phyloP scores from a whole-genome alignment of 1,140 invertebrate species.

The Bombyx mori region DNA sequence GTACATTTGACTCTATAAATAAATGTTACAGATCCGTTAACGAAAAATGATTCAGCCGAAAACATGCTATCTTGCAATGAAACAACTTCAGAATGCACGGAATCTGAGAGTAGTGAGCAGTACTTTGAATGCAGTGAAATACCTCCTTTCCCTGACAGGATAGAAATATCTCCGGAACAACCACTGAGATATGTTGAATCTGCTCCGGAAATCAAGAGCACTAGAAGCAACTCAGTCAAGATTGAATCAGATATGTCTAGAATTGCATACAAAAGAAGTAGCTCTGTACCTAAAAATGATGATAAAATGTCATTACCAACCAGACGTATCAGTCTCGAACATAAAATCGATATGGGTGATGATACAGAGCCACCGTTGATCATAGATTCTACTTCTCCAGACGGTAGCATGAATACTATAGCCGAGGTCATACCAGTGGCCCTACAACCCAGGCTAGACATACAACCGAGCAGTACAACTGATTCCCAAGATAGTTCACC shows the following conservation, averaged over 20 bases:
- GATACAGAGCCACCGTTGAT: slow-evolving; percentile 67
- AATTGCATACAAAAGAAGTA: slow-evolving; percentile 61
- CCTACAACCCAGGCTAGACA: slow-evolving; percentile 47
- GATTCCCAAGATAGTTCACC: slow-evolving; percentile 60
- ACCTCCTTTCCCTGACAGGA: slow-evolving; percentile 41
- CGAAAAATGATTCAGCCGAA: slow-evolving; percentile 67
- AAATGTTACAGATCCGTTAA: slow-evolving; percentile 44
- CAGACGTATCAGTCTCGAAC: slow-evolving; percentile 58
- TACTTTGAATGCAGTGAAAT: slow-evolving; percentile 67
- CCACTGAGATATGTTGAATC: slow-evolving; percentile 38
- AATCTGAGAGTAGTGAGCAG: slow-evolving; percentile 69
- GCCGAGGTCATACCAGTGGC: slow-evolving; percentile 57
- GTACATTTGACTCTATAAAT: background rate
- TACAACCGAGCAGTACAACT: slow-evolving; percentile 40
- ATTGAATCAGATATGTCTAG: slow-evolving; percentile 61
- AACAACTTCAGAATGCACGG: slow-evolving; percentile 68
- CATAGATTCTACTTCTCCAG: slow-evolving; percentile 56
- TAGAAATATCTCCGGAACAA: slow-evolving; percentile 30
- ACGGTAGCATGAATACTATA: slow-evolving; percentile 58
- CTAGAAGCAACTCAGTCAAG: slow-evolving; percentile 37
- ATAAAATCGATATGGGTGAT: slow-evolving; percentile 67
- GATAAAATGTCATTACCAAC: slow-evolving; percentile 40
- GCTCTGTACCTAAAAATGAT: slow-evolving; percentile 57
- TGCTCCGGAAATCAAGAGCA: slow-evolving; percentile 28
- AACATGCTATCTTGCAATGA: slow-evolving; percentile 68